Evolutionary conservation across 2,113 vertebrate species (phyloP).

Genomic region (Halichoerus grypus): DNA sequence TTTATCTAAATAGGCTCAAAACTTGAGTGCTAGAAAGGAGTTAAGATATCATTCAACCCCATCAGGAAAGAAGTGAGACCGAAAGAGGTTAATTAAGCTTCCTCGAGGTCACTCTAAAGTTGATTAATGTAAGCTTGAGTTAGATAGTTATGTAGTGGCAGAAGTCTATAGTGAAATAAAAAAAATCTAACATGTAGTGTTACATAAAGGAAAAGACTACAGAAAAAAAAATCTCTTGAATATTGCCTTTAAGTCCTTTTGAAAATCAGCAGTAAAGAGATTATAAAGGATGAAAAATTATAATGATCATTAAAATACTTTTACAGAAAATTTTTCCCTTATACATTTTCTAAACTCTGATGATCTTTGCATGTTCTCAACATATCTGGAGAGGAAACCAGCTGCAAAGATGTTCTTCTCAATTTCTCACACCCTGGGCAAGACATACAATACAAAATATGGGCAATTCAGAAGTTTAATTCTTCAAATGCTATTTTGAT

Average conservation of each 20-base stretch:
- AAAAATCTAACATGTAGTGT: not conserved
- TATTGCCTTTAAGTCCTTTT: constrained; percentile 11
- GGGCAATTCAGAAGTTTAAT: not conserved
- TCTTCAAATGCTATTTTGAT: not conserved
- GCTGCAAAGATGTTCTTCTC: not conserved
- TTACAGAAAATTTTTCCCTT: not conserved
- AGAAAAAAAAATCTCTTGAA: not conserved
- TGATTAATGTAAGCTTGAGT: constrained; percentile 49
- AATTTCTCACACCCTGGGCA: not conserved
- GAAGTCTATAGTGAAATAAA: not conserved
- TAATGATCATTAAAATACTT: constrained; percentile 41
- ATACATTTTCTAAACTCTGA: constrained; percentile 43
- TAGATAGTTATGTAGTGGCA: constrained; percentile 20
- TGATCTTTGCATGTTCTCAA: constrained; percentile 7
- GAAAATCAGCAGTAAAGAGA: constrained; percentile 43
- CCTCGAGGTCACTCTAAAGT: constrained; percentile 49
- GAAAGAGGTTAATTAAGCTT: constrained; percentile 73
- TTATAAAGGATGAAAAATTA: constrained; percentile 42
- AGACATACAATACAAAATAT: not conserved
- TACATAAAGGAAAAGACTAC: not conserved
- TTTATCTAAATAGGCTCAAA: constrained; percentile 46
- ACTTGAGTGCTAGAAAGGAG: constrained; percentile 25
- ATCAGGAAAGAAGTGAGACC: constrained; percentile 25
- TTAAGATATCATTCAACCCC: constrained; percentile 21
- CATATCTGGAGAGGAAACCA: constrained; percentile 17